These are phyloP conservation scores for Gadopsis bispinosus DNA, from an alignment of 2,797 vertebrate species.

Conservation along the genomic window DNA sequence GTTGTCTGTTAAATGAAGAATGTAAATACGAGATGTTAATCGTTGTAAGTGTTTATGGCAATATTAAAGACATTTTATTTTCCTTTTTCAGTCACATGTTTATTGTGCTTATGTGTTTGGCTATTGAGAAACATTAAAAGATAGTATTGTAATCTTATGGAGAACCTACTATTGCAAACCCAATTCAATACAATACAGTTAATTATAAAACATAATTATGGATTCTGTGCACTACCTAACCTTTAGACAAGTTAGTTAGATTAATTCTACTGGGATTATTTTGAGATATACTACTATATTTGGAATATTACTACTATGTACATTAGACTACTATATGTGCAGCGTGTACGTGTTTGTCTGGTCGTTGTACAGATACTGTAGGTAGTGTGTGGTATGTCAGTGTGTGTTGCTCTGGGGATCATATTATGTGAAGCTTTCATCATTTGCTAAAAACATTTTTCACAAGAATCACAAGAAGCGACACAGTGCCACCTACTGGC, in stretches of 20 bases:
- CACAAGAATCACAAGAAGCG: neutral
- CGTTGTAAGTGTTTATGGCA: conserved; percentile 4
- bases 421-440: neutral
- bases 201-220: neutral
- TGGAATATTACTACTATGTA: neutral
- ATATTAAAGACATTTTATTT: conserved; percentile 21
- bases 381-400: neutral
- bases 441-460: neutral
- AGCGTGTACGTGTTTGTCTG: neutral
- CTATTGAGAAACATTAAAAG: neutral
- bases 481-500: conserved; percentile 52
- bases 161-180: neutral
- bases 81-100: conserved; percentile 12
- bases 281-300: neutral
- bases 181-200: neutral
- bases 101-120: neutral
- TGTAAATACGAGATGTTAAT: conserved; percentile 28
- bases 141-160: neutral
- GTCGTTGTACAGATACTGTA: neutral
- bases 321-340: neutral
- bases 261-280: neutral
- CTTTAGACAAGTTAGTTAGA: neutral
- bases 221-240: neutral
- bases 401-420: neutral
- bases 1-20: conserved; percentile 29